Percentiles rank a stretch among this genome's conserved stretches.
These are phyloP conservation scores for Etheostoma spectabile DNA, from an alignment of 2,113 vertebrate species.

Conservation along the genomic window DNA sequence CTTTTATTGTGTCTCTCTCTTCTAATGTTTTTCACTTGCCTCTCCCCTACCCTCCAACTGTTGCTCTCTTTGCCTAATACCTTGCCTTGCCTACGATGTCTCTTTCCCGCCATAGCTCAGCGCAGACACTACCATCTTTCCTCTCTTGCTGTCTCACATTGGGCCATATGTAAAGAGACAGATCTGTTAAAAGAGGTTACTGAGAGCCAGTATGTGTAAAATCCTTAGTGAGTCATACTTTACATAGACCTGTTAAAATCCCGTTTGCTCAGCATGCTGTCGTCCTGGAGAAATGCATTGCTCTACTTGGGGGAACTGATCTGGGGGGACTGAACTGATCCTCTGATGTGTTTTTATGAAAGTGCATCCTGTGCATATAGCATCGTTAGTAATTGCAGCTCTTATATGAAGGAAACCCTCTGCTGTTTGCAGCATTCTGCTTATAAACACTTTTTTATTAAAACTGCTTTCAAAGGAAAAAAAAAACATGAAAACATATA, in stretches of 20 bases:
- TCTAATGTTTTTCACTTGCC: background rate
- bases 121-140: background rate
- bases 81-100: background rate
- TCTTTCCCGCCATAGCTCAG: background rate
- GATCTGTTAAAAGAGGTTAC: slow-evolving; percentile 47
- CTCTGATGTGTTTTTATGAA: slow-evolving; percentile 14
- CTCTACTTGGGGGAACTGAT: slow-evolving; percentile 16
- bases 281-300: slow-evolving; percentile 22
- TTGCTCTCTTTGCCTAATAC: background rate
- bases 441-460: background rate
- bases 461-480: background rate
- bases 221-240: slow-evolving; percentile 53
- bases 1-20: background rate
- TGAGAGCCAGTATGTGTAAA: slow-evolving; percentile 50
- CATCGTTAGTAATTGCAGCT: slow-evolving; percentile 6
- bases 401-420: background rate
- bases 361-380: slow-evolving; percentile 7
- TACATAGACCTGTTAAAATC: slow-evolving; percentile 55
- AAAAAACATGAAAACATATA: background rate
- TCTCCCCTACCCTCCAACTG: too few relatives aligned
- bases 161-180: slow-evolving; percentile 49
- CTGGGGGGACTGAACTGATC: slow-evolving; percentile 18
- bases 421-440: background rate
- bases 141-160: background rate
- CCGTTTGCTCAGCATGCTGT: slow-evolving; percentile 36